Conservation (phyloP, 2,113 vertebrate genomes). For the Carettochelys insculpta region DNA sequence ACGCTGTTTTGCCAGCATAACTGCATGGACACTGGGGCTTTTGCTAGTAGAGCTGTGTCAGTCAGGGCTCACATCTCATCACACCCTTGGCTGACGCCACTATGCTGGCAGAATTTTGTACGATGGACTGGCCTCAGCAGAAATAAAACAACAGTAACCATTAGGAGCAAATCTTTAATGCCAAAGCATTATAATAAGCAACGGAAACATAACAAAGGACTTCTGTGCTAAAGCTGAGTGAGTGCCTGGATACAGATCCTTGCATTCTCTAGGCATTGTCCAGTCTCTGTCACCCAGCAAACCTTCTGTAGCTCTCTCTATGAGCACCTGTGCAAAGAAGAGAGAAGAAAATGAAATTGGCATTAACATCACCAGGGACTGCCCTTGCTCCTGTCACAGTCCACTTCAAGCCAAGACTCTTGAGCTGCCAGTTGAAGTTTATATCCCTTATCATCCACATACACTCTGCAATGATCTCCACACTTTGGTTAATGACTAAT, state of each 20-base stretch:
- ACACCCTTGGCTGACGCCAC: not conserved
- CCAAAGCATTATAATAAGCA: not conserved
- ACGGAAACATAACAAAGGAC: not conserved
- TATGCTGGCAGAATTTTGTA: not conserved
- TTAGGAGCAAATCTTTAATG: not conserved
- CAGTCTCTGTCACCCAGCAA: not conserved
- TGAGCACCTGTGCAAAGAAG: not conserved
- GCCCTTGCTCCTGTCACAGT: not conserved
- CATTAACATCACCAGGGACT: not conserved
- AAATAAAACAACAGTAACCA: not conserved
- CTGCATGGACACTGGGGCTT: not conserved
- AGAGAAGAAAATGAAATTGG: not conserved
- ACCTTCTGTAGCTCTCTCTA: not conserved
- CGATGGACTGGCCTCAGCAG: not conserved
- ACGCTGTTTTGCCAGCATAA: not conserved
- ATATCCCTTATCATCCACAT: not conserved
- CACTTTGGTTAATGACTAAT: constrained; percentile 9
- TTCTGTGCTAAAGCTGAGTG: not conserved
- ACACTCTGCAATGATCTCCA: constrained; percentile 8
- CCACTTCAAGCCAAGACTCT: not conserved
- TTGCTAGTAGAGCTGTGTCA: not conserved
- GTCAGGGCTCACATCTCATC: not conserved
- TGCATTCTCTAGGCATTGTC: not conserved
- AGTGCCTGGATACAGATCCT: not conserved
- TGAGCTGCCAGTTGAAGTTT: not conserved